Evolutionary conservation across 2,888 invertebrate species (phyloP), one percentile per base, ranked within the genome.

Genomic region (Tupiocoris notatus): DNA sequence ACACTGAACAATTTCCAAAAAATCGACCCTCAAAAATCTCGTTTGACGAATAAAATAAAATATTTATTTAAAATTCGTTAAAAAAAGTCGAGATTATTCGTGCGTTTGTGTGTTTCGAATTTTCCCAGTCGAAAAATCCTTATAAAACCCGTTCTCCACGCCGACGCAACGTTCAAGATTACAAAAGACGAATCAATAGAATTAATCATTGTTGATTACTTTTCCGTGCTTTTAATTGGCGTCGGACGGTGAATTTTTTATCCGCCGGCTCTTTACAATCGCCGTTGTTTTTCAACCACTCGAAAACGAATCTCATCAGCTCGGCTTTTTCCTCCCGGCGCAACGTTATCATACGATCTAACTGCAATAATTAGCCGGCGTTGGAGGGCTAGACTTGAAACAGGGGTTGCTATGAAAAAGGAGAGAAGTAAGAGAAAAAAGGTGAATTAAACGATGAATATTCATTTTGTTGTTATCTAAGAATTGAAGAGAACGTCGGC

Each of bases 361-460:
- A 63, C 63, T 21, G 63, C 63, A 63, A 63, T 63, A 63, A 63
- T 63, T 63, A 63, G 63, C 63, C 63, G 7, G 20, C 6, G 6
- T 39, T 12, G 39, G 39, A n/a, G n/a, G 6, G 3, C 39, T 7
- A 39, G 39, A 12, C 6, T 39, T 39, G 39, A 39, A 16, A 12
- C 63, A 21, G 20, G 63, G 63, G 18, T 63, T 59, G 59, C 16
- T 59, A 59, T 17, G 3, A n/a, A 3, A n/a, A 3, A 9, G 7
- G 59, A 59, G 6, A 59, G 20, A n/a, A n/a, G 16, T 9, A n/a
- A 21, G 12, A 39, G 39, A 39, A 39, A 39, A 39, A 39, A 39
- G 39, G 39, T 12, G 16, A 21, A 16, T 20, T 17, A 17, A 21
- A 20, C 63, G 17, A 6, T 59, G 63, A 63, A 63, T 63, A 63